Base-by-base conservation (phyloP, 2,888 invertebrate species). In the Camponotus fellah region DNA sequence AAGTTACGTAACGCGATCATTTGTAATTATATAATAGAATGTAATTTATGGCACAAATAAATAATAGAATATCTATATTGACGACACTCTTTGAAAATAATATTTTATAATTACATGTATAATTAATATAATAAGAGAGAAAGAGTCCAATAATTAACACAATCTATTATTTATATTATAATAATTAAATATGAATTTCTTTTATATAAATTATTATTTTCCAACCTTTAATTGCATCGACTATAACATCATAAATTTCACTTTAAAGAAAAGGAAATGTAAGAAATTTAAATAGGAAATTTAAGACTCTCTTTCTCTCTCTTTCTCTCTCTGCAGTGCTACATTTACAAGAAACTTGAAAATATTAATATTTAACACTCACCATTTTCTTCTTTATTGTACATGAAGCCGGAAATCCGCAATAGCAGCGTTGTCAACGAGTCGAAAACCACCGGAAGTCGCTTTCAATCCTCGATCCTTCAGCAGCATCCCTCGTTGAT, bases 21-120 rank as follows among this genome's bases (percentile, higher is more conserved):
- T 64, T 49, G 9, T 26, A 26, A 75, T 75, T 75, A 75, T 10
- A 34, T 26, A 26, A 34, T 64, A 21, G 34, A 64, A 64, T 14
- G 3, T 14, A 64, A 49, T 64, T 64, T 21, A 21, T 32, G 6
- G 34, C 43, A 14, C 14, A 5, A 49, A 5, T 37, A 49, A 75
- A 64, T 17, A 60, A 60, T 43, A 8, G 32, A 60, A 58, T 53
- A 40, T 74, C n/a, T 60, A 14, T 6, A 17, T 6, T 3, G 4
- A 26, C 26, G 26, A 14, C 8, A 43, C 9, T 74, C 43, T 26
- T 43, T 60, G 60, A 60, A n/a, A 74, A 26, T 60, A 74, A 74
- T 74, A 58, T 58, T 21, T 60, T 26, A n/a, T 40, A 60, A 21
- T 60, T 40, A 53, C 53, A 53, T n/a, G 53, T 53, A n/a, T n/a